Evolutionary conservation across 2,113 vertebrate genomes (phyloP).

Genomic region (Oenanthe oenanthe): DNA sequence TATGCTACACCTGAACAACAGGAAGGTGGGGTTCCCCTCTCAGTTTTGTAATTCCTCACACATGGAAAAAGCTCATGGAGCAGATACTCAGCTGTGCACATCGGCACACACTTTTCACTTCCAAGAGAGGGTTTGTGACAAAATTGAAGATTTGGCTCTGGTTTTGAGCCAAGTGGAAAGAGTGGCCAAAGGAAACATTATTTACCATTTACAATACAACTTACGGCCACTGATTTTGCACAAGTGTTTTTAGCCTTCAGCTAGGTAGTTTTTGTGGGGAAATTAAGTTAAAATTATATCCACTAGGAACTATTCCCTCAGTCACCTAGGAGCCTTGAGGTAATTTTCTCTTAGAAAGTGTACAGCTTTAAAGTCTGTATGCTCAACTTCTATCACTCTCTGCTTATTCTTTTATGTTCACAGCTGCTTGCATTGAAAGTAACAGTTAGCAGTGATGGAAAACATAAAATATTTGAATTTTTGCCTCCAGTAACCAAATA

Average conservation of each 20-base stretch:
- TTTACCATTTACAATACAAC: neutral
- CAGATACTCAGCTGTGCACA: neutral
- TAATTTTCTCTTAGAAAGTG: neutral
- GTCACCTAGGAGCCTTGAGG: neutral
- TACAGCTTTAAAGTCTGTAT: neutral
- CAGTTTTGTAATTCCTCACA: accelerated
- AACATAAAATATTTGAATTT: neutral
- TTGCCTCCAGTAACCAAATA: neutral
- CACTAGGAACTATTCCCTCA: neutral
- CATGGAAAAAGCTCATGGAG: neutral
- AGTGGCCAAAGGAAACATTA: neutral
- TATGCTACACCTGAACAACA: neutral
- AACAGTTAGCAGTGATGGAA: neutral
- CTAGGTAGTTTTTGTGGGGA: neutral
- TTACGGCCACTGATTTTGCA: neutral
- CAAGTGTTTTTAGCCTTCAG: neutral
- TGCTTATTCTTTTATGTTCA: neutral
- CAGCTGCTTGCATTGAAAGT: neutral
- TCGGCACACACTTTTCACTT: accelerated
- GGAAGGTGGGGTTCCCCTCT: neutral
- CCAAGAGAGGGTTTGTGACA: neutral
- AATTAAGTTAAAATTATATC: neutral
- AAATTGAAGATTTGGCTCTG: neutral
- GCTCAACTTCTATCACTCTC: neutral
- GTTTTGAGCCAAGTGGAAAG: neutral